A percentile compares a stretch with the other conserved stretches of the same genome.
These are phyloP conservation scores for Diloba caeruleocephala DNA, from an alignment of 2,888 invertebrate genomes.

Conservation along the genomic window DNA sequence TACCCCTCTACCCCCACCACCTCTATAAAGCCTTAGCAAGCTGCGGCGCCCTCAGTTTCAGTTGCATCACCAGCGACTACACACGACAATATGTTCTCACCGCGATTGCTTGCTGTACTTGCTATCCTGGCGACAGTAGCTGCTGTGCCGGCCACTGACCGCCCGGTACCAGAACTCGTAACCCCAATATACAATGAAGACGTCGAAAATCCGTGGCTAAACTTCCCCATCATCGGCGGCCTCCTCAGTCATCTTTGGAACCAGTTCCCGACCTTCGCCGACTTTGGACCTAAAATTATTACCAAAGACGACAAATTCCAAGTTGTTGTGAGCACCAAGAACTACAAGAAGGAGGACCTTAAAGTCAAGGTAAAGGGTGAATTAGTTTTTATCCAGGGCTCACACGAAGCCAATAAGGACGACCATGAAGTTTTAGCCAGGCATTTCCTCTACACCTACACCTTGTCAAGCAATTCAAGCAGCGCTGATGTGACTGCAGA, in stretches of 20 bases:
- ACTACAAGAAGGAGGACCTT: conserved; percentile 76
- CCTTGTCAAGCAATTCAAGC: conserved; percentile 76
- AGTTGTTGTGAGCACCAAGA: conserved; percentile 78
- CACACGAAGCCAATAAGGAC: conserved; percentile 78
- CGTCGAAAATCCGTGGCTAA: conserved; percentile 76
- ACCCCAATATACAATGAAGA: conserved; percentile 73
- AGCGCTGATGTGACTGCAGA: conserved; percentile 74
- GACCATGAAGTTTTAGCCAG: conserved; percentile 79
- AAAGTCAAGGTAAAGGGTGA: conserved; percentile 82
- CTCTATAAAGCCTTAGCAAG: conserved; percentile 80
- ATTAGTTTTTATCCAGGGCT: conserved; percentile 80
- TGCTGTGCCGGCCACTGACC: conserved; percentile 74
- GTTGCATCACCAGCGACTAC: conserved; percentile 68
- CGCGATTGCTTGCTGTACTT: conserved; percentile 74
- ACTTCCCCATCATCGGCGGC: conserved; percentile 74
- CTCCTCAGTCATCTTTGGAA: conserved; percentile 80
- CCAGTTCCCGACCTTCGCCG: conserved; percentile 85
- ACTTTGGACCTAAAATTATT: conserved; percentile 76
- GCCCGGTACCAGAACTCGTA: conserved; percentile 69
- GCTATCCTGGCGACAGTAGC: conserved; percentile 72
- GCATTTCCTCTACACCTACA: conserved; percentile 86
- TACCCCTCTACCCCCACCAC: conserved; percentile 72
- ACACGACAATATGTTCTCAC: conserved; percentile 78
- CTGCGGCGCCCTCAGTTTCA: conserved; percentile 79
- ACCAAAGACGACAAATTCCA: conserved; percentile 75